Evolutionary conservation across 2,797 vertebrate species (phyloP).

Genomic region (Morelia viridis): DNA sequence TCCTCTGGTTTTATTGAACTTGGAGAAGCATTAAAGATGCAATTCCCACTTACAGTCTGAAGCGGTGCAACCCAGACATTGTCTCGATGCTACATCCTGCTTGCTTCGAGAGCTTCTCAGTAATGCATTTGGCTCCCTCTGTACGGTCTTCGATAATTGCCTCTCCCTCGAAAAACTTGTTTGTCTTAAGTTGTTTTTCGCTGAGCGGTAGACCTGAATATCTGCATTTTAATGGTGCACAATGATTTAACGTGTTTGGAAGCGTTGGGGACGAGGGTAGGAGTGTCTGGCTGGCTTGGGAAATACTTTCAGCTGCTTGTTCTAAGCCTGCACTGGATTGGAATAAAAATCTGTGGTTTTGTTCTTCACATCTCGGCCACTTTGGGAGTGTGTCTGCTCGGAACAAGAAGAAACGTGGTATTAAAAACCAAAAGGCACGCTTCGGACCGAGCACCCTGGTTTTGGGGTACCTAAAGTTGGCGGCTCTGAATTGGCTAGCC

Average conservation of each 20-base stretch:
- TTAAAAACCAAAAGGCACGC: not conserved
- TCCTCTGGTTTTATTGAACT: not conserved
- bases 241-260: not conserved
- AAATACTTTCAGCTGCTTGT: not conserved
- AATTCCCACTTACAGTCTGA: not conserved
- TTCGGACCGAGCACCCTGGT: too few species aligned
- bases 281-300: too few species aligned
- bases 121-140: not conserved
- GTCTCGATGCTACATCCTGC: not conserved
- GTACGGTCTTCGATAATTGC: not conserved
- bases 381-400: not conserved
- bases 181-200: not conserved
- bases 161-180: not conserved
- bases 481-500: not conserved
- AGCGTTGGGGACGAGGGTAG: accelerated
- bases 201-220: not conserved
- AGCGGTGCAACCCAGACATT: not conserved
- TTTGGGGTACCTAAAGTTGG: too few species aligned
- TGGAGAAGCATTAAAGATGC: not conserved
- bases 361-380: too few species aligned
- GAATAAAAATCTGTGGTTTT: not conserved
- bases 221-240: not conserved
- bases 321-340: too few species aligned
- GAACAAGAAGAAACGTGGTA: not conserved
- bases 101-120: not conserved